Evolutionary conservation across 2,113 vertebrate genomes (phyloP), one percentile per base, ranked within the genome.

Genomic region (Gallinago undulata): DNA sequence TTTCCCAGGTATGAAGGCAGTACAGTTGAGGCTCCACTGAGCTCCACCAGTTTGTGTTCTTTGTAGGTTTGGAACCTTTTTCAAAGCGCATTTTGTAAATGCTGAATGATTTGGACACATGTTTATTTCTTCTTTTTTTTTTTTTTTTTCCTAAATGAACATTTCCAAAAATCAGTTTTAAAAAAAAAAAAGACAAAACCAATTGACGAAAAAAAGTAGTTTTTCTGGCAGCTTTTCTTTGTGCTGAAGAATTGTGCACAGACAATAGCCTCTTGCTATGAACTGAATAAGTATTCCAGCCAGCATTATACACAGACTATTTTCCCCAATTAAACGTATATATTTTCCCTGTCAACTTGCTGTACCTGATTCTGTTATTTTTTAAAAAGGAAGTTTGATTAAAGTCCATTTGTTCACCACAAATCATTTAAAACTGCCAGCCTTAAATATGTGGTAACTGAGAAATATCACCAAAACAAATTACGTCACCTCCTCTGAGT

Each of bases 401-500:
- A 95, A 95, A 94, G 77, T 74, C 70, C 87, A 91, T 95, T 96
- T 96, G 92, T 95, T 96, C 89, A 80, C 70, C 77, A 83, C 92
- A 96, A 95, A 95, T 93, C 70, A 93, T 84, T 95, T 94, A n/a
- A 85, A 96, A 89, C 95, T 96, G 96, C 92, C 96, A 96, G 63
- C 80, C 80, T 96, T 94, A 96, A 97, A 97, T 91, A 96, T 90
- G 93, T 96, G 95, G 92, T 94, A 96, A 97, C 94, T 97, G 96
- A 96, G 81, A 96, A 95, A 93, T 94, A 96, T 82, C 89, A 96
- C 69, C 91, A 96, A 97, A 97, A 97, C 84, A 93, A 94, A 96
- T 96, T 93, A 96, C 96, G 89, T 96, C 96, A 97, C 41, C 93
- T 97, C 95, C 92, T 95, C 67, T 55, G 67, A 85, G 81, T 59